Conservation (phyloP, 92 coral and sea anemone species). For the Phenganax marumi region DNA sequence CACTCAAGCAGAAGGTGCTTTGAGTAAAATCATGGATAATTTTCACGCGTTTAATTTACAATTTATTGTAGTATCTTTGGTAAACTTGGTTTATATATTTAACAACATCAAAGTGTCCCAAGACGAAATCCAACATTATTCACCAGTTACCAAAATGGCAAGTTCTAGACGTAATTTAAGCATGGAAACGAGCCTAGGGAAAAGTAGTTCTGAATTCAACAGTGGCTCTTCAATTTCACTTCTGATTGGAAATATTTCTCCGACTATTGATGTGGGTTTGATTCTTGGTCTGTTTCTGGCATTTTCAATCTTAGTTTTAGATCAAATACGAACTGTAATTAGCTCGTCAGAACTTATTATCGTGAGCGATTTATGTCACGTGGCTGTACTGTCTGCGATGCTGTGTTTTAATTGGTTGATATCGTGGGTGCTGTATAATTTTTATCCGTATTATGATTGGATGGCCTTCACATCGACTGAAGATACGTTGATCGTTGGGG, state of each 20-base stretch:
- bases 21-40: constrained; percentile 12
- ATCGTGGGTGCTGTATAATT: constrained; percentile 31
- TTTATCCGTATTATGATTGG: constrained; percentile 30
- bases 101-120: constrained; percentile 14
- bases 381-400: constrained; percentile 11
- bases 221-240: constrained; percentile 3
- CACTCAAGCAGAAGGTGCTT: neutral
- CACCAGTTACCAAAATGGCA: constrained; percentile 5
- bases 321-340: too few relatives aligned
- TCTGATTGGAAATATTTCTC: neutral
- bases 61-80: neutral
- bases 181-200: constrained; percentile 17
- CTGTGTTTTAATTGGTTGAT: constrained; percentile 34
- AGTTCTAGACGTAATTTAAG: constrained; percentile 7
- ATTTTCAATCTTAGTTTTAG: neutral
- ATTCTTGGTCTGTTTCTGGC: neutral
- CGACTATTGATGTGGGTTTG: constrained; percentile 3
- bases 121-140: constrained; percentile 16
- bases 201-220: constrained; percentile 11
- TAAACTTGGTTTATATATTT: constrained; percentile 23
- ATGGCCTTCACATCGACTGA: constrained; percentile 25
- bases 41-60: constrained; percentile 11
- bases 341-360: constrained; percentile 10
- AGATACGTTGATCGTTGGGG: constrained; percentile 6
- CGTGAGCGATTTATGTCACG: constrained; percentile 12